Evolutionary conservation across 2,888 invertebrate species (phyloP), one percentile per base, ranked within the genome.

Genomic region (Synanthedon myopaeformis): DNA sequence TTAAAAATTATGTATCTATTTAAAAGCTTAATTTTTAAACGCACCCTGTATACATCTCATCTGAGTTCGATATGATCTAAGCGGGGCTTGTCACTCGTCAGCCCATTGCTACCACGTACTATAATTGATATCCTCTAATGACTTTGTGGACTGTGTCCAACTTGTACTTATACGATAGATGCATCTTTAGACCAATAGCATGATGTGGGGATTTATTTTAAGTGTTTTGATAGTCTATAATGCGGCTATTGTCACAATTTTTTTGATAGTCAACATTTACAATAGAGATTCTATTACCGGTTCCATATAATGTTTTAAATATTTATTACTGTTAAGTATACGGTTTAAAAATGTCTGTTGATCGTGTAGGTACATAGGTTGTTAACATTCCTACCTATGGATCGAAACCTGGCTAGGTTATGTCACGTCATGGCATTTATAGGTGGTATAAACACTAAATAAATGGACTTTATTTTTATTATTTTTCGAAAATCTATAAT

Each of bases 41-140:
- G 6, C 45, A 45, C 0, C n/a, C 45, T 45, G 45, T 45, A 45
- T 14, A 45, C 45, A 45, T 51, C 53, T 67, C 69, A 69, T 69
- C 61, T 55, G 41, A 52, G 14, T 53, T 57, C 60, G 81, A 81
- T 82, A 81, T 72, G 69, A 82, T 82, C 81, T 81, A 67, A 76
- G 74, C 74, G 67, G 65, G 65, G 60, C 69, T 67, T 79, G 80
- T 79, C 78, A 76, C 71, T 76, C 75, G 71, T 76, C 77, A 74
- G 64, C 61, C 59, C 60, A 66, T 66, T 63, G 75, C 79, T 76
- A 73, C 53, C 42, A 49, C 49, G 49, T 49, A 51, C 19, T 17
- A 51, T 55, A 55, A 55, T 55, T 55, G 53, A 53, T 53, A 53
- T 55, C 53, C 45, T 52, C 53, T 53, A 55, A 51, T 51, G 49